Evolutionary conservation across 2,888 invertebrate genomes (phyloP), one percentile per base, ranked within the genome.

Genomic region (Cerceris rybyensis): DNA sequence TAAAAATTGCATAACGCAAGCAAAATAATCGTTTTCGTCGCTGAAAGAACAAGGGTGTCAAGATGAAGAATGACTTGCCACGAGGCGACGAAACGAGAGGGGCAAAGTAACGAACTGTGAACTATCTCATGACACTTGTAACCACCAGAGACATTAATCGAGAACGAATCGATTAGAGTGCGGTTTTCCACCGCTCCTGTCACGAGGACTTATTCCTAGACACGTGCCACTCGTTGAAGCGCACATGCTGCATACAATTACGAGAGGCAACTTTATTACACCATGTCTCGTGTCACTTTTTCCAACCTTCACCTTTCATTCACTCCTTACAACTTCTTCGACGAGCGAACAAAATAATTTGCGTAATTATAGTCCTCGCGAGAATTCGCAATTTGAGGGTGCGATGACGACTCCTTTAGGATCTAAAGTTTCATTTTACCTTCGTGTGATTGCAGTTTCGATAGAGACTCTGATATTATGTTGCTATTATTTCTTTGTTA

Each of bases 91-190:
- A 72, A 61, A 71, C 43, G 61, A 28, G 16, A 54, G 28, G 64
- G 67, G 43, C 61, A 52, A 59, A 68, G 64, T 70, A 86, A 86
- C 82, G 84, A 88, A 78, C 84, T 82, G 83, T 86, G 86, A 88
- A 88, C 87, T 86, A 83, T 87, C 86, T 82, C 85, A 84, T 88
- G 84, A 87, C 86, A 88, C 59, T 74, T 65, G 55, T 75, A 28
- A 66, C 63, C 80, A 46, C 14, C 43, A 54, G 74, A 82, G 65
- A 76, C 65, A 77, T 78, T 82, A 77, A 82, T 82, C 80, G 76
- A 16, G 16, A n/a, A 17, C 16, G 55, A 42, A 52, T 70, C 74
- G 75, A 80, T 61, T 50, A 57, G 50, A 74, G 64, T 50, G 76
- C 54, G 75, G 82, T 66, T 68, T 66, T 28, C 70, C 41, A 28